Conservation (phyloP, 2,888 invertebrate species). For the Sinopyrophorus schimmeli region DNA sequence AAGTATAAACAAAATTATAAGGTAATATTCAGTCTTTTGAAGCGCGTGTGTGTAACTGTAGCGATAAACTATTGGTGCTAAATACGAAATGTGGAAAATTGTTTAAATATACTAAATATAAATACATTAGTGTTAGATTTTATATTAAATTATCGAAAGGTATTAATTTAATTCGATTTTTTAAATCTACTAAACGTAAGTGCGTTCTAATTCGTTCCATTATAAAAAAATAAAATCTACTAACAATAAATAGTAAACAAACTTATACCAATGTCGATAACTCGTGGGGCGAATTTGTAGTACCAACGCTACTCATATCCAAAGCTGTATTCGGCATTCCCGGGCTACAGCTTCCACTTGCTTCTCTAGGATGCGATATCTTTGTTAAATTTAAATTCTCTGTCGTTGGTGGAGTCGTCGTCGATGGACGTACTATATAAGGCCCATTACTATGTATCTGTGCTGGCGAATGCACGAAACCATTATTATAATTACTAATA, state of each 20-base stretch:
- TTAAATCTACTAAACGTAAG: too few species aligned
- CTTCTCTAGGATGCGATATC: conserved; percentile 54
- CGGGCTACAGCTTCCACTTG: conserved; percentile 67
- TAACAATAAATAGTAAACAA: conserved; percentile 9
- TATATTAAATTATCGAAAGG: too few species aligned
- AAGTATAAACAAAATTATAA: too few species aligned
- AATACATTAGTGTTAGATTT: too few species aligned
- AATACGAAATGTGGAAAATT: conserved; percentile 9
- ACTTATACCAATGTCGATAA: conserved; percentile 68
- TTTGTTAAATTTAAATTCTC: conserved; percentile 49
- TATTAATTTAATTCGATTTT: conserved; percentile 1
- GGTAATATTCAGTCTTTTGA: neutral
- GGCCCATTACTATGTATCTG: conserved; percentile 56
- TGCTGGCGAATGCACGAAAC: conserved; percentile 47
- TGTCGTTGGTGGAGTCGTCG: conserved; percentile 60
- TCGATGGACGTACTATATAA: conserved; percentile 65
- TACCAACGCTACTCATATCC: conserved; percentile 67
- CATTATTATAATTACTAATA: conserved; percentile 50
- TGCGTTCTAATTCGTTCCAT: too few species aligned
- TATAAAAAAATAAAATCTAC: neutral
- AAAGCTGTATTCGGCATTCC: conserved; percentile 61
- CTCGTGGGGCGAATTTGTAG: conserved; percentile 67
- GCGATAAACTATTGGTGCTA: neutral
- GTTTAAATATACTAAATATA: conserved; percentile 13
- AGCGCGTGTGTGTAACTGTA: conserved; percentile 4